phyloP scores from a whole-genome alignment of 1,140 invertebrate species.

The Drosophila repleta region DNA sequence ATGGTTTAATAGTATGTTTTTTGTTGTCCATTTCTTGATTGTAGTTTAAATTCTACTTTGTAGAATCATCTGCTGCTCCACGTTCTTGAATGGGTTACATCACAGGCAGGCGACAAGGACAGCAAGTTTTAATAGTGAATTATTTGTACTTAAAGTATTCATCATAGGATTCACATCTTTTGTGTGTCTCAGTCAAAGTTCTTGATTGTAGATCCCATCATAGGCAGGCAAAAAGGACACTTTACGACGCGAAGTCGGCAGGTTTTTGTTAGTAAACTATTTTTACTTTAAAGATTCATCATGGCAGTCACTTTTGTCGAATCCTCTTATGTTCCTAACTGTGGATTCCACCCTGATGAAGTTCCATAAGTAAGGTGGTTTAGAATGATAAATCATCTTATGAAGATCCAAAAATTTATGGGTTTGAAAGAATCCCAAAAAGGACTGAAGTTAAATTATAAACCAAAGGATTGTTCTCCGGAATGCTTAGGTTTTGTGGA shows the following conservation, averaged over 20 bases:
- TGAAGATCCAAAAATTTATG: not conserved
- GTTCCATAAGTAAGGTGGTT: not conserved
- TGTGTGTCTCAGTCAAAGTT: too few species aligned
- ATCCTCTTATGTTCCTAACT: too few species aligned
- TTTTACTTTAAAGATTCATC: too few species aligned
- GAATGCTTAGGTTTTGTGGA: not conserved
- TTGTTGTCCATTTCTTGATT: not conserved
- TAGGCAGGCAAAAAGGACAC: too few species aligned
- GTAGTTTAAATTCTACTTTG: not conserved
- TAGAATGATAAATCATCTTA: not conserved
- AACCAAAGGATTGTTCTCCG: not conserved
- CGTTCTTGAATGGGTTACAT: not conserved
- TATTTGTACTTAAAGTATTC: too few species aligned
- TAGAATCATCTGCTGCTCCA: not conserved
- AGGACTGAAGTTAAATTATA: not conserved
- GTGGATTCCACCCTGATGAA: not conserved
- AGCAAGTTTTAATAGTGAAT: too few species aligned
- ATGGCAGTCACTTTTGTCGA: too few species aligned
- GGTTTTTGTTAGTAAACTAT: too few species aligned
- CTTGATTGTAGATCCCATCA: too few species aligned
- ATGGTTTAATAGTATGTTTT: too few species aligned
- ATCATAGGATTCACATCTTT: too few species aligned
- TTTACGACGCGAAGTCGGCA: not conserved
- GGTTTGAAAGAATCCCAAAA: not conserved
- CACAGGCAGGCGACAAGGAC: too few species aligned